phyloP scores from a whole-genome alignment of 2,113 vertebrate genomes.

The Muntiacus muntjak region DNA sequence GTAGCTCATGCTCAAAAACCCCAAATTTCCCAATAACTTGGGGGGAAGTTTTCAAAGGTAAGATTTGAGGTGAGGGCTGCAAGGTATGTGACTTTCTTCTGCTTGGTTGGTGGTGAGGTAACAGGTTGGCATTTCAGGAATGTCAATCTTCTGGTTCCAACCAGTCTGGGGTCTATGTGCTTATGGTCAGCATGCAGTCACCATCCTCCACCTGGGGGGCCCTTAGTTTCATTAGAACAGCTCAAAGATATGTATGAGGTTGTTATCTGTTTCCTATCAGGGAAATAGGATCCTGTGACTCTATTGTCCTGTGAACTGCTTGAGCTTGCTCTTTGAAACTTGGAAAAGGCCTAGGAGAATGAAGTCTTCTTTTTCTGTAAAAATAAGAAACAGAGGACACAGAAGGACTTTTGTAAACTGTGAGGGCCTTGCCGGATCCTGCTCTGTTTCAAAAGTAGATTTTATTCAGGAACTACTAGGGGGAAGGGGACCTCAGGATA shows the following conservation, averaged over 20 bases:
- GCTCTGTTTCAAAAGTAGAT: neutral
- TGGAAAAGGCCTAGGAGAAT: neutral
- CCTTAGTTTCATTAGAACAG: neutral
- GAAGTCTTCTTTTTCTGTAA: neutral
- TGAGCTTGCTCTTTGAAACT: neutral
- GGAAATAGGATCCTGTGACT: neutral
- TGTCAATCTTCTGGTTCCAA: neutral
- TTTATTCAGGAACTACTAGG: neutral
- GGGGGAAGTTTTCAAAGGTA: neutral
- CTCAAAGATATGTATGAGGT: neutral
- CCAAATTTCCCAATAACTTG: too few species aligned
- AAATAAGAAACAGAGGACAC: neutral
- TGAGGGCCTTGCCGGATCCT: too few species aligned
- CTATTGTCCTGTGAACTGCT: neutral
- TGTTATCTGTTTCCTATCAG: neutral
- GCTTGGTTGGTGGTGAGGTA: neutral
- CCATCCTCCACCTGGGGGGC: neutral
- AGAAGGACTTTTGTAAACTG: neutral
- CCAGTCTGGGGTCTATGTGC: neutral
- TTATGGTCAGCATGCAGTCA: neutral
- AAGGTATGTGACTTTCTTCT: neutral
- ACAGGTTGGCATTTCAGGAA: neutral
- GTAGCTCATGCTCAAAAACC: neutral
- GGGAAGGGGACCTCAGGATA: neutral
- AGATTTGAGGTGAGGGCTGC: neutral